Evolutionary conservation across 2,888 invertebrate species (phyloP).

Genomic region (Apodemia duryi): DNA sequence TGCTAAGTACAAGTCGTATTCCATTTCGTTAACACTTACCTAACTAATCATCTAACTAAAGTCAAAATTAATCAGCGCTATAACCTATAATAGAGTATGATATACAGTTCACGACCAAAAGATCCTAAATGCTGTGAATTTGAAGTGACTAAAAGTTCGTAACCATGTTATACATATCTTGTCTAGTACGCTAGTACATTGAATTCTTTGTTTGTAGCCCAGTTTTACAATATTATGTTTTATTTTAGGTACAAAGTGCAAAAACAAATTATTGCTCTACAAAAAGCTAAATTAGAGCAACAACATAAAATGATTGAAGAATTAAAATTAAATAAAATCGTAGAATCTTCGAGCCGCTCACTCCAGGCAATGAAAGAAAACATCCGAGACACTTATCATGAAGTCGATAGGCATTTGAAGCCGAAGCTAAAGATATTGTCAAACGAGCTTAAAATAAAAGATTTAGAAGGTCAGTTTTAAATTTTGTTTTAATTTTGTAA

Average conservation of each 20-base stretch:
- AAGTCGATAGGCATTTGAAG: slow-evolving; percentile 77
- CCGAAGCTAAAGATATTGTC: slow-evolving; percentile 76
- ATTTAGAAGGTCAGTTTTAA: slow-evolving; percentile 54
- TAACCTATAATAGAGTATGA: too few relatives aligned
- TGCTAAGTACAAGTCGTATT: too few relatives aligned
- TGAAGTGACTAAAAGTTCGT: too few relatives aligned
- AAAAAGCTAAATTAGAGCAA: slow-evolving; percentile 84
- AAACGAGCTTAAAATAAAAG: slow-evolving; percentile 63
- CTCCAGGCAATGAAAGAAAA: slow-evolving; percentile 77
- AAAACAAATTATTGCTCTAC: slow-evolving; percentile 85
- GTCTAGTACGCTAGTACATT: too few relatives aligned
- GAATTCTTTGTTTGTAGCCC: too few relatives aligned
- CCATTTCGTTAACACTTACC: too few relatives aligned
- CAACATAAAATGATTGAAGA: slow-evolving; percentile 87
- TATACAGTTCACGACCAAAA: too few relatives aligned
- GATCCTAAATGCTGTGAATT: too few relatives aligned
- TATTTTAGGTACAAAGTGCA: slow-evolving; percentile 82
- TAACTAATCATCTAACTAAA: too few relatives aligned
- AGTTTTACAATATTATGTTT: not conserved
- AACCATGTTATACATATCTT: too few relatives aligned
- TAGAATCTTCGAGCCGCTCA: slow-evolving; percentile 81
- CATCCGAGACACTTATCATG: slow-evolving; percentile 75
- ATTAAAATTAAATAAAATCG: slow-evolving; percentile 83
- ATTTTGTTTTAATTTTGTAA: slow-evolving; percentile 4
- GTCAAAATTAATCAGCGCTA: too few relatives aligned